Evolutionary conservation across 2,888 invertebrate genomes (phyloP), one percentile per base, ranked within the genome.

Genomic region (Hydroisotoma schaefferi): DNA sequence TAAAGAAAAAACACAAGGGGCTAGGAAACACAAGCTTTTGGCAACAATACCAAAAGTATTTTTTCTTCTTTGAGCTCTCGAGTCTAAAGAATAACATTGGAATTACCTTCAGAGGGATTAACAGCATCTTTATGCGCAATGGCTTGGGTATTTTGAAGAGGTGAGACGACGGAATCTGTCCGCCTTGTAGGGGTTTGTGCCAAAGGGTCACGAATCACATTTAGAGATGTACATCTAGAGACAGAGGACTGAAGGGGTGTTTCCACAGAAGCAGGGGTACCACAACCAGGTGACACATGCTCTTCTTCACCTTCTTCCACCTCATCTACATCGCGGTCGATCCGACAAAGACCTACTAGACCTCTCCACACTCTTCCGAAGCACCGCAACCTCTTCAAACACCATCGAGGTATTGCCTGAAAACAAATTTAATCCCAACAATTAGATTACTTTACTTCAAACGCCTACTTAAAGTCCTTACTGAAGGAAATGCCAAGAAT

Each of bases 171-270:
- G 73, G 74, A 46, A 74, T 76, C 46, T 70, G 63, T 70, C 56
- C 67, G 65, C 43, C 72, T 59, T 1, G 73, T 71, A 23, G 72
- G 73, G n/a, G 72, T 73, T 56, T 73, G 70, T 43, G 75, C 77
- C 58, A 78, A 76, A 23, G 78, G 79, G 68, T 81, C 81, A 75
- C 81, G 83, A 75, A 90, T 89, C 72, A 89, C 88, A 78, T 88
- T 89, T 71, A 91, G 80, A 62, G 90, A 90, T 58, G 90, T 88
- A 78, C 90, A 76, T 80, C 89, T 84, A 51, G 90, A 90, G 67
- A 90, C 88, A 61, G 88, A 86, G 77, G 89, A 88, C 77, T 88
- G 89, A 70, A 92, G 82, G 57, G 90, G 90, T 63, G 92, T 92
- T 78, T 92, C 92, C 61, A 87, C 85, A 47, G 90, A 90, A 59